phyloP scores from a whole-genome alignment of 1,140 invertebrate genomes.

The Globodera rostochiensis region DNA sequence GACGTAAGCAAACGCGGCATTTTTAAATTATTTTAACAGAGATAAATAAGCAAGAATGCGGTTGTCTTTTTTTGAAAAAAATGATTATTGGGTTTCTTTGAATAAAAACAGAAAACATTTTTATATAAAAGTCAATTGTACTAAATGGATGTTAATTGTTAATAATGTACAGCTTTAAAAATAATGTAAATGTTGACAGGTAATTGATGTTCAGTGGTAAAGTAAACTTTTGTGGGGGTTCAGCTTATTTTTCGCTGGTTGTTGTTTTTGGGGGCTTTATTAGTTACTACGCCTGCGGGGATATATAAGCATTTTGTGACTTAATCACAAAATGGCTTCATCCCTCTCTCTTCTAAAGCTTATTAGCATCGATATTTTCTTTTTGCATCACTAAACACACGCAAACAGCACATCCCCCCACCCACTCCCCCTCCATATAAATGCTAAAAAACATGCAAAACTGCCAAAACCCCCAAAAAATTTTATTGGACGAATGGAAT shows the following conservation, averaged over 20 bases:
- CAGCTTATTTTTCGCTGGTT: not conserved
- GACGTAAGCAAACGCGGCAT: not conserved
- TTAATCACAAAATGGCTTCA: not conserved
- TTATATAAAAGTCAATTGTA: no score
- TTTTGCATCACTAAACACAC: not conserved
- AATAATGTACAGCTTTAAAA: no score
- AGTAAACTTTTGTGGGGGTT: no score
- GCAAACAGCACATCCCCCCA: not conserved
- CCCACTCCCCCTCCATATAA: not conserved
- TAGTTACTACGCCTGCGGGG: no score
- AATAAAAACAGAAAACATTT: no score
- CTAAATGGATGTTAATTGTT: no score
- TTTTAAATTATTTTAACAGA: no score
- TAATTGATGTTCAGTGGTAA: no score
- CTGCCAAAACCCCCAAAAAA: not conserved
- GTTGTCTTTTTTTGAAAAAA: no score
- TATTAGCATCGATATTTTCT: not conserved
- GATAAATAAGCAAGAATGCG: no score
- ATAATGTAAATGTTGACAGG: no score
- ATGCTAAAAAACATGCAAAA: not conserved
- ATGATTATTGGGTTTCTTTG: no score
- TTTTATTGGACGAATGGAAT: not conserved
- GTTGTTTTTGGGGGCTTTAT: not conserved
- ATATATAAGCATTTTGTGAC: not conserved
- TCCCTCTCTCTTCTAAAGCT: not conserved